Conservation (phyloP, 2,888 invertebrate genomes). For the Zaprionus lineosus region DNA sequence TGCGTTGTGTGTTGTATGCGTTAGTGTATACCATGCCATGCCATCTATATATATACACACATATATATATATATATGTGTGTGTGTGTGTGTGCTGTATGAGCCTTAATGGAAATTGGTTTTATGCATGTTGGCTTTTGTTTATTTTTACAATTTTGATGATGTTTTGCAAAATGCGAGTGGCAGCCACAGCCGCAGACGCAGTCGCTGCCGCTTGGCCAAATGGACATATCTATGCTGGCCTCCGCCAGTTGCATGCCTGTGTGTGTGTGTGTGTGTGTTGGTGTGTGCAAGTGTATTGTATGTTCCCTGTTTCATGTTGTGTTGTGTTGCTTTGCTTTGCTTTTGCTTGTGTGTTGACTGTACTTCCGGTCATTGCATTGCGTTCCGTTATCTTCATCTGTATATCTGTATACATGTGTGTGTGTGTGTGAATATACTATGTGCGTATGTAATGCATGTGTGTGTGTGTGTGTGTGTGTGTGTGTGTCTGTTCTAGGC, state of each 20-base stretch:
- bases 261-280: slow-evolving; percentile 2
- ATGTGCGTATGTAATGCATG: too few relatives aligned
- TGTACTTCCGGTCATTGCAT: slow-evolving; percentile 73
- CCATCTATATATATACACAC: slow-evolving; percentile 6
- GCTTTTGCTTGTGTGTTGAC: slow-evolving; percentile 55
- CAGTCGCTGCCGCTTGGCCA: slow-evolving; percentile 38
- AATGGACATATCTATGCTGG: slow-evolving; percentile 33
- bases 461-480: slow-evolving; percentile 21
- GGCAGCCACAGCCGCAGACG: slow-evolving; percentile 44
- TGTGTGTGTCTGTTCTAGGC: slow-evolving; percentile 40
- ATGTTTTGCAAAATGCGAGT: slow-evolving; percentile 76
- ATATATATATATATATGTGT: slow-evolving; percentile 17
- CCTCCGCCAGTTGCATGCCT: too few relatives aligned
- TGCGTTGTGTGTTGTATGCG: too few relatives aligned
- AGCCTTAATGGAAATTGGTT: slow-evolving; percentile 79
- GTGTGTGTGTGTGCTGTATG: slow-evolving; percentile 31
- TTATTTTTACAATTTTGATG: slow-evolving; percentile 79
- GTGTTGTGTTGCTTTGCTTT: slow-evolving; percentile 22
- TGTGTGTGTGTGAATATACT: too few relatives aligned
- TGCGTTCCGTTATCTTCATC: slow-evolving; percentile 17
- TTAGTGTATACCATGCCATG: too few relatives aligned
- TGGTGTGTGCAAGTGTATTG: slow-evolving; percentile 4
- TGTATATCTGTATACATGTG: slow-evolving; percentile 16
- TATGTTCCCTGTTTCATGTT: slow-evolving; percentile 17
- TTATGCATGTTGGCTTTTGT: slow-evolving; percentile 80